phyloP scores from a whole-genome alignment of 1,140 invertebrate genomes.

The Drosophila murphyi region DNA sequence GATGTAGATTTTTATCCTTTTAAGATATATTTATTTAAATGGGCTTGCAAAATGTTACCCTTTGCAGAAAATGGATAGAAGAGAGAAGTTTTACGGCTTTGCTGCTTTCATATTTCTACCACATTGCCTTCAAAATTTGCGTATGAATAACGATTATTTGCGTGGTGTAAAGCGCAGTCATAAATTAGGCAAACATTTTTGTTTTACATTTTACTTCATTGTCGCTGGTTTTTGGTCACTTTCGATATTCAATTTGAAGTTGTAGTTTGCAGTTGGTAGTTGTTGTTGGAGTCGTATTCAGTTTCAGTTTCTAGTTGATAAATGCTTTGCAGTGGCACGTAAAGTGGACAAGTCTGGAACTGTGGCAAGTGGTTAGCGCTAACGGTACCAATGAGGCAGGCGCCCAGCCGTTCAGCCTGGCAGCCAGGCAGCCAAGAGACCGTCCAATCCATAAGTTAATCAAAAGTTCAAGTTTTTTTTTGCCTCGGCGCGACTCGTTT shows the following conservation, averaged over 20 bases:
- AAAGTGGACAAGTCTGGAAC: conserved; percentile 68
- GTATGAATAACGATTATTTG: not conserved
- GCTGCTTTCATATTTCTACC: not conserved
- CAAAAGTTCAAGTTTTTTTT: conserved; percentile 71
- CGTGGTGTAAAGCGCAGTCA: conserved; percentile 18
- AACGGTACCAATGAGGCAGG: conserved; percentile 52
- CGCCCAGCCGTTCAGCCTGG: not conserved
- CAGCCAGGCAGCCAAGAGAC: conserved; percentile 1
- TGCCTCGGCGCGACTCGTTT: conserved; percentile 30
- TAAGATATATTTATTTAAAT: no score
- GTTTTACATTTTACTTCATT: conserved; percentile 58
- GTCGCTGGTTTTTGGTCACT: conserved; percentile 68
- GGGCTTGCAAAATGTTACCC: no score
- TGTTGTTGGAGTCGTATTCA: conserved; percentile 16
- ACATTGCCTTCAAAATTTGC: not conserved
- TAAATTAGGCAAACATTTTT: conserved; percentile 41
- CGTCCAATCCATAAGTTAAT: conserved; percentile 67
- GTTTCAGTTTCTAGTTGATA: conserved; percentile 58
- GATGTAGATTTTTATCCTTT: no score
- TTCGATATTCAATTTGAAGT: conserved; percentile 58
- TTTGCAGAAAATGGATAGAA: not conserved
- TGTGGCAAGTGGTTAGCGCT: conserved; percentile 32
- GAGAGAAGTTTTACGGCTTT: not conserved
- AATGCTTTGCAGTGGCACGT: conserved; percentile 59
- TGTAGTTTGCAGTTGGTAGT: conserved; percentile 3